phyloP scores from a whole-genome alignment of 2,888 invertebrate species.

The Drosophila austrosaltans region DNA sequence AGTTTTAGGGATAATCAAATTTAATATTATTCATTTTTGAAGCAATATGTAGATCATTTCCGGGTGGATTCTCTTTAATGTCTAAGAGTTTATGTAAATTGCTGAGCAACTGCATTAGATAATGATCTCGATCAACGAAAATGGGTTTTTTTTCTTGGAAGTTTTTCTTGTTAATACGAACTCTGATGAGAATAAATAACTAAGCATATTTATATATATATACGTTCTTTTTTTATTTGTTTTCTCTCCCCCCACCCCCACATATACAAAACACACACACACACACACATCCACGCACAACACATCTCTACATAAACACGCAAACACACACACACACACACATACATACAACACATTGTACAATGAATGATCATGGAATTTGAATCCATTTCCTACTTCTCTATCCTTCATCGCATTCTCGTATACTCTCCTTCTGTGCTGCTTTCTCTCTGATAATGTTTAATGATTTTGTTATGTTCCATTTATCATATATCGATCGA shows the following conservation, averaged over 20 bases:
- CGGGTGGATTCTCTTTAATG: too few relatives aligned
- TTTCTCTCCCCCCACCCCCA: constrained; percentile 67
- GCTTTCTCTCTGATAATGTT: constrained; percentile 46
- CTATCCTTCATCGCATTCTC: not conserved
- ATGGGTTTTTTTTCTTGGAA: not conserved
- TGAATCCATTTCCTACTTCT: not conserved
- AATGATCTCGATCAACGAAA: not conserved
- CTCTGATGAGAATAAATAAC: constrained; percentile 48
- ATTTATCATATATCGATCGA: constrained; percentile 9
- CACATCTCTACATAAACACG: constrained; percentile 30
- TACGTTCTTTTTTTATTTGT: constrained; percentile 67
- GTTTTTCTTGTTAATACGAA: not conserved
- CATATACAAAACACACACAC: constrained; percentile 59
- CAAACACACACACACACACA: constrained; percentile 35
- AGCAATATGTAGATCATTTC: too few relatives aligned
- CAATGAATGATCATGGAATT: not conserved
- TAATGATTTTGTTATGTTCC: constrained; percentile 22
- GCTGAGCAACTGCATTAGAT: too few relatives aligned
- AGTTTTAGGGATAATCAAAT: too few relatives aligned
- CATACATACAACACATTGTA: constrained; percentile 46
- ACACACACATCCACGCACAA: constrained; percentile 36
- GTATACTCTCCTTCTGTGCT: not conserved
- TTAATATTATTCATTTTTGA: too few relatives aligned
- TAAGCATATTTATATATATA: constrained; percentile 69
- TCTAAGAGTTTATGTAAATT: too few relatives aligned